Evolutionary conservation across 2,113 vertebrate genomes (phyloP), one percentile per base, ranked within the genome.

Genomic region (Phoenicopterus ruber): DNA sequence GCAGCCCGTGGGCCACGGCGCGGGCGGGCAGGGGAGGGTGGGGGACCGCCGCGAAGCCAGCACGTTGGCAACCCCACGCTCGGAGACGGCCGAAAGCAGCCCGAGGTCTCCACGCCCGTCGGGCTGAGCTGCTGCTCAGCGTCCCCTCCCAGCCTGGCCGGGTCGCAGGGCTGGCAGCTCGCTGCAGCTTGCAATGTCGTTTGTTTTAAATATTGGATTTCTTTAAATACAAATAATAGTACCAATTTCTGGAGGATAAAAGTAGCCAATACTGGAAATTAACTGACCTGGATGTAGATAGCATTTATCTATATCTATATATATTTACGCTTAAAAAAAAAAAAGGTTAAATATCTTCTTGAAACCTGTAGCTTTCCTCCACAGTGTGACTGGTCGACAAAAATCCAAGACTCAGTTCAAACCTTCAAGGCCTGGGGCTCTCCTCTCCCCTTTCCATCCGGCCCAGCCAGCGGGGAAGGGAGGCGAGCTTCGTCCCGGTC

Each of bases 211-310:
- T 95, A 88, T 46, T 6, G 50, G 42, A 6, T 54, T 62, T 93
- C 76, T 89, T 96, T 96, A 90, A 94, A 95, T 95, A 96, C 50
- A 86, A 82, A 81, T 46, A 85, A 82, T 54, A 91, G 78, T 83
- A 80, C 79, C 92, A 55, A 86, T 79, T 95, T 90, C 86, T 57
- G 79, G 87, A 77, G 66, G 79, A 91, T 94, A 93, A 82, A 84
- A 82, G 38, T 54, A 87, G 88, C 87, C 91, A 88, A 86, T 93
- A 94, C 82, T 85, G 84, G 69, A 82, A 88, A 66, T 92, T 94
- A 96, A 94, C 95, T 96, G 90, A 73, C 85, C 73, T 86, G 94
- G 94, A 85, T 16, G 63, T 86, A 94, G 88, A 93, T 94, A 95
- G 4, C 49, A 17, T 88, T 88, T 90, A 63, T 82, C 65, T 90